phyloP scores from a whole-genome alignment of 2,113 vertebrate species.

The Heteronetta atricapilla region DNA sequence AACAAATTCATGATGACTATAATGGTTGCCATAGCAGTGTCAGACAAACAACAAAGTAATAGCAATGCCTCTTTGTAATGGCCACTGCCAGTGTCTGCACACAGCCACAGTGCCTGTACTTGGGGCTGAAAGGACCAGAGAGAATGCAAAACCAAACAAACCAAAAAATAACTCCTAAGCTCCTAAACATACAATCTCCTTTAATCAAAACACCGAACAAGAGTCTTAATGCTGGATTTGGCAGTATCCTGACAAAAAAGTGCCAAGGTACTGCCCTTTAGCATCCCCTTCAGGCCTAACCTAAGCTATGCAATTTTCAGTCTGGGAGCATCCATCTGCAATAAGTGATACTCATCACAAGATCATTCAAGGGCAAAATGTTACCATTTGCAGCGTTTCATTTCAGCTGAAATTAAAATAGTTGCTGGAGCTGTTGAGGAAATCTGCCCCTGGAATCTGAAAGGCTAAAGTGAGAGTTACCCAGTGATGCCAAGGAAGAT shows the following conservation, averaged over 20 bases:
- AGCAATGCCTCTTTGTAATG: background rate
- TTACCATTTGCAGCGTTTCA: background rate
- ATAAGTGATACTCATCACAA: background rate
- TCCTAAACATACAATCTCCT: background rate
- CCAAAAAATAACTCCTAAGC: background rate
- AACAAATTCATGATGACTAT: background rate
- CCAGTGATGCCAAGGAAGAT: background rate
- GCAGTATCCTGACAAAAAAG: background rate
- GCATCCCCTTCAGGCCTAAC: background rate
- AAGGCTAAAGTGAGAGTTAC: background rate
- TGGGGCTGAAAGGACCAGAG: background rate
- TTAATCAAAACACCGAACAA: background rate
- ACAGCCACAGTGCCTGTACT: background rate
- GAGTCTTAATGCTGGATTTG: background rate
- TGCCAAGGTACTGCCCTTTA: background rate
- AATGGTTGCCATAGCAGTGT: background rate
- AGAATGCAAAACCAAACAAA: background rate
- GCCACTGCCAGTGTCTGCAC: background rate
- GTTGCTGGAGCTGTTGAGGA: background rate
- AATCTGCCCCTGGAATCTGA: background rate
- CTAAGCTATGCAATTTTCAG: background rate
- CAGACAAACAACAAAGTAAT: background rate
- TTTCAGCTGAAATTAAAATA: conserved; percentile 6
- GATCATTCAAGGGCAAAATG: background rate
- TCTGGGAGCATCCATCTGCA: background rate